A percentile compares a stretch with the other conserved stretches of the same genome.
These are phyloP conservation scores for Philereme vetulata DNA, from an alignment of 2,888 invertebrate genomes.

Conservation along the genomic window DNA sequence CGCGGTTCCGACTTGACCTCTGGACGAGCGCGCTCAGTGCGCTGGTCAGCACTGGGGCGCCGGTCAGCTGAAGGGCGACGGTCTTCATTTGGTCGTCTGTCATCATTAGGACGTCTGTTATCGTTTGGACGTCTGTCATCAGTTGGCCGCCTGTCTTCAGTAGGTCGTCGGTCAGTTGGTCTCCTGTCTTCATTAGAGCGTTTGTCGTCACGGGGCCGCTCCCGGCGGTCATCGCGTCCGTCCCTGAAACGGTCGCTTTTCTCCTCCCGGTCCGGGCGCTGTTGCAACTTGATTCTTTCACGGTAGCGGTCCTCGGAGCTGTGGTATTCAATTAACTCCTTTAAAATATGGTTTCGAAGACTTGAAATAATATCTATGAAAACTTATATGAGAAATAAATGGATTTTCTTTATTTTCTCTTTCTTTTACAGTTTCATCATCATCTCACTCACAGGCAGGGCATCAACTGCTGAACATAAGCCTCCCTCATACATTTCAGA, in stretches of 20 bases:
- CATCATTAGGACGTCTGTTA: conserved; percentile 3
- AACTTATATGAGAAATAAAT: no score
- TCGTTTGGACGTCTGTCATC: conserved; percentile 1
- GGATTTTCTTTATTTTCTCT: no score
- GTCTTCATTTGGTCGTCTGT: conserved; percentile 5
- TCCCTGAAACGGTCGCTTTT: conserved; percentile 47
- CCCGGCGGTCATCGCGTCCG: conserved; percentile 33
- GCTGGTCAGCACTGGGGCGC: conserved; percentile 22
- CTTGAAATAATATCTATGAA: no score
- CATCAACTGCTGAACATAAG: no score
- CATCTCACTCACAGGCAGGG: no score
- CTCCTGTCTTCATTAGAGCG: neutral
- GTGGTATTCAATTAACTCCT: conserved; percentile 48
- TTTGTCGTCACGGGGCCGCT: conserved; percentile 24
- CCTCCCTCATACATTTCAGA: no score
- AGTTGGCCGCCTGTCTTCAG: conserved; percentile 2
- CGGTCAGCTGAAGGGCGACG: conserved; percentile 1
- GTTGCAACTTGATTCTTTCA: conserved; percentile 45
- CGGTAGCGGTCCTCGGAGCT: conserved; percentile 60
- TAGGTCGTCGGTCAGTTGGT: conserved; percentile 4
- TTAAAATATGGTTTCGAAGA: neutral
- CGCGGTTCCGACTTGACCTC: conserved; percentile 40
- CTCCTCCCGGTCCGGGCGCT: conserved; percentile 39
- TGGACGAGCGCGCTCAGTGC: conserved; percentile 28
- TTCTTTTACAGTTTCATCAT: no score